phyloP scores from a whole-genome alignment of 92 coral and sea anemone species.

The Phenganax subtilis region DNA sequence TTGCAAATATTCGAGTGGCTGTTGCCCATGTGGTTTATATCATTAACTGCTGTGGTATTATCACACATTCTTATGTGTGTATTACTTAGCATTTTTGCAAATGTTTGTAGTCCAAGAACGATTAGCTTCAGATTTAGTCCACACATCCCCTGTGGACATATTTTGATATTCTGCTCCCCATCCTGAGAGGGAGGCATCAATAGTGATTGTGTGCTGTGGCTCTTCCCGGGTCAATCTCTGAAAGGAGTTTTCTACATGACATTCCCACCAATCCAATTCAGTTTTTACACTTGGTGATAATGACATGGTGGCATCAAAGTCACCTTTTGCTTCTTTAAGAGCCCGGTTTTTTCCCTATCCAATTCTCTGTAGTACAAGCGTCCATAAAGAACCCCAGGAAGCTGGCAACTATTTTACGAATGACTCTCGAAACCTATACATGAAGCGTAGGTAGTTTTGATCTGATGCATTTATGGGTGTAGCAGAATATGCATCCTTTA shows the following conservation, averaged over 20 bases:
- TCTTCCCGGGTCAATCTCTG: not conserved
- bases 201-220: slow-evolving; percentile 9
- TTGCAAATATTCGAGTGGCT: slow-evolving; percentile 49
- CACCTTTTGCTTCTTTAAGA: no score
- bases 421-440: not conserved
- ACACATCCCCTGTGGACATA: slow-evolving; percentile 50
- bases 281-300: no score
- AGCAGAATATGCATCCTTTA: slow-evolving; percentile 35
- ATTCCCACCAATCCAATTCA: no score
- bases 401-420: not conserved
- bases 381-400: not conserved
- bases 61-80: not conserved
- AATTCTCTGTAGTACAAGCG: not conserved
- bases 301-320: no score
- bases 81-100: not conserved
- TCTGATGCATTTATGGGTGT: slow-evolving; percentile 4
- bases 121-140: slow-evolving; percentile 51
- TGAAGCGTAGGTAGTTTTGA: slow-evolving; percentile 18
- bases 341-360: no score
- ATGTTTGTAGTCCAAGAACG: not conserved
- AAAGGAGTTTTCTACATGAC: slow-evolving; percentile 3
- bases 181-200: slow-evolving; percentile 16
- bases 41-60: slow-evolving; percentile 28
- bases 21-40: slow-evolving; percentile 53
- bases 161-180: slow-evolving; percentile 39